A percentile compares a stretch with the other conserved stretches of the same genome.
Conservation (phyloP, 2,888 invertebrate genomes). For the Acrobasis repandana region DNA sequence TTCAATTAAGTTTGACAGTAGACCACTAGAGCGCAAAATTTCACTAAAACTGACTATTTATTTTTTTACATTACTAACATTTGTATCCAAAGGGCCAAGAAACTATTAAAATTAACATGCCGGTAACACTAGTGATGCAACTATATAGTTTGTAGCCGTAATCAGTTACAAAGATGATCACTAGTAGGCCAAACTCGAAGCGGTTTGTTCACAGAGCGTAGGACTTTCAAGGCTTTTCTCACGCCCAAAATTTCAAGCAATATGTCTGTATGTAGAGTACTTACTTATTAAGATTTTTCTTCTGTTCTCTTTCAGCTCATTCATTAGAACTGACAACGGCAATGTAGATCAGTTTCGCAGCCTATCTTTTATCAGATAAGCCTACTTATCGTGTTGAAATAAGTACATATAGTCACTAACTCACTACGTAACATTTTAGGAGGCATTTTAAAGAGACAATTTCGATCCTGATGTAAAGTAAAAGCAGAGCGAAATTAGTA, state of each 20-base stretch:
- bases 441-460: background rate
- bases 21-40: background rate
- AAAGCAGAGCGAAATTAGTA: background rate
- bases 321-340: conserved; percentile 8
- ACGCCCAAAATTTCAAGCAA: background rate
- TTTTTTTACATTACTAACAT: no score
- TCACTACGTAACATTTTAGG: background rate
- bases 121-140: background rate
- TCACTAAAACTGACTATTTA: no score
- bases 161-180: no score
- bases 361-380: conserved; percentile 23
- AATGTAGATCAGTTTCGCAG: background rate
- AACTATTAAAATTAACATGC: background rate
- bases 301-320: conserved; percentile 5
- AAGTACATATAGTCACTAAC: conserved; percentile 15
- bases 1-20: background rate
- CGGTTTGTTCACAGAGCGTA: background rate
- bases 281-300: no score
- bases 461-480: background rate
- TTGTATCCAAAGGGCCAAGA: no score
- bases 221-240: background rate
- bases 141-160: no score
- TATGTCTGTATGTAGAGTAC: no score
- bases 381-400: conserved; percentile 24
- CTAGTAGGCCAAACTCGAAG: background rate